phyloP scores from a whole-genome alignment of 2,797 vertebrate species.

The Hipposideros larvatus region DNA sequence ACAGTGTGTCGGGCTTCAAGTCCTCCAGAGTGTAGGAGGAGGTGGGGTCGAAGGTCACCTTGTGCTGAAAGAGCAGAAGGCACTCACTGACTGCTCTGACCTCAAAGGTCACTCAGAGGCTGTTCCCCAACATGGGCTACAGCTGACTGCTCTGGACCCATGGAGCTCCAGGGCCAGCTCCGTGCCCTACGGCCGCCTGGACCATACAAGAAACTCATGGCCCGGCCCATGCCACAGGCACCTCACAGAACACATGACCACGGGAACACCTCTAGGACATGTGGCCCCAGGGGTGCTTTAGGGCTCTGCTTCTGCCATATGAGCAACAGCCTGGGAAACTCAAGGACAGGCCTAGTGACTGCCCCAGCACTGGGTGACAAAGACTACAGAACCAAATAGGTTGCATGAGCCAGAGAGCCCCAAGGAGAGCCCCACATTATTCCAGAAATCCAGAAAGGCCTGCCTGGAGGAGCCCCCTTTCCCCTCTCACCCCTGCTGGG shows the following conservation, averaged over 20 bases:
- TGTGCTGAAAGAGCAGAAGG: constrained; percentile 89
- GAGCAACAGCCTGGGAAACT: background rate
- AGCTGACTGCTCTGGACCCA: background rate
- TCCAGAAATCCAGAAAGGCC: background rate
- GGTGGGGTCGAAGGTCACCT: constrained; percentile 92
- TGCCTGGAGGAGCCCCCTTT: background rate
- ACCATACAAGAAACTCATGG: background rate
- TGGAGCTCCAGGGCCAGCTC: background rate
- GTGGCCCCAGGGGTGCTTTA: background rate
- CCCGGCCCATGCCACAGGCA: background rate
- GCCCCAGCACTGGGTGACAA: background rate
- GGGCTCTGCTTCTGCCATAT: fast-evolving
- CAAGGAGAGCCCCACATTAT: background rate
- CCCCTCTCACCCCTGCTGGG: background rate
- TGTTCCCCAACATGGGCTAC: background rate
- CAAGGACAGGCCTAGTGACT: background rate
- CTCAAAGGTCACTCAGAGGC: constrained; percentile 19
- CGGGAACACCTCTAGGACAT: background rate
- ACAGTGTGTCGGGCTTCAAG: constrained; percentile 95
- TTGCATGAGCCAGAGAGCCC: background rate
- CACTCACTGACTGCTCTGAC: constrained; percentile 30
- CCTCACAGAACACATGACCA: background rate
- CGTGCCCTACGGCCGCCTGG: background rate
- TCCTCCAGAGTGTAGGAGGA: constrained; percentile 94
- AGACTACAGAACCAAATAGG: background rate